A percentile compares a stretch with the other conserved stretches of the same genome.
Evolutionary conservation across 1,140 invertebrate species (phyloP).

Genomic region (Pararge aegeria): DNA sequence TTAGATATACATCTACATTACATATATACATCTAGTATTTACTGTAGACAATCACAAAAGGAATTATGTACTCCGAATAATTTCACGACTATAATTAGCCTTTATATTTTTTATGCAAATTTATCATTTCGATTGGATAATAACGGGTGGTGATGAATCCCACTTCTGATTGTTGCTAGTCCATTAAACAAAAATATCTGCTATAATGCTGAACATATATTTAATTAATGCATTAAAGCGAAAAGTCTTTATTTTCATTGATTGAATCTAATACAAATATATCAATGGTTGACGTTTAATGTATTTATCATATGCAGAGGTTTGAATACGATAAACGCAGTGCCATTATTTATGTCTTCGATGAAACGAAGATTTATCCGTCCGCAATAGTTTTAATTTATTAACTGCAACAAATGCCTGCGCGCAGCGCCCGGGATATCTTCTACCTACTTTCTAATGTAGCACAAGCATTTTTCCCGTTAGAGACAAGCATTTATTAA

Average conservation of each 20-base stretch:
- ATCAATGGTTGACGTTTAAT: slow-evolving; percentile 1
- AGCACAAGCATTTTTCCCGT: slow-evolving; percentile 34
- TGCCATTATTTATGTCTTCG: slow-evolving; percentile 30
- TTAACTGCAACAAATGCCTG: slow-evolving; percentile 30
- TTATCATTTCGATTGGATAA: too few species aligned
- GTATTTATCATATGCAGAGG: slow-evolving; percentile 14
- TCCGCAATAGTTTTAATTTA: slow-evolving; percentile 31
- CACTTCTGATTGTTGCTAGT: too few species aligned
- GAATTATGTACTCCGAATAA: too few species aligned
- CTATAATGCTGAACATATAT: not conserved
- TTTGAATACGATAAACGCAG: slow-evolving; percentile 9
- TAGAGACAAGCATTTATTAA: slow-evolving; percentile 21
- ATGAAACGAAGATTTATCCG: slow-evolving; percentile 24
- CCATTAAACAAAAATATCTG: too few species aligned
- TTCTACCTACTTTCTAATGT: slow-evolving; percentile 37
- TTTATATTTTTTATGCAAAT: too few species aligned
- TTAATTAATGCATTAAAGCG: not conserved
- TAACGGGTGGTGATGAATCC: too few species aligned
- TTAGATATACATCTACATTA: too few species aligned
- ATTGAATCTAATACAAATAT: not conserved
- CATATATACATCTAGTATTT: too few species aligned
- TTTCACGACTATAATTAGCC: too few species aligned
- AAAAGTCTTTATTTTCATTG: not conserved
- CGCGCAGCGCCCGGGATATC: slow-evolving; percentile 19
- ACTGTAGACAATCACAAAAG: too few species aligned